phyloP scores from a whole-genome alignment of 2,113 vertebrate genomes.

The Xyrauchen texanus region DNA sequence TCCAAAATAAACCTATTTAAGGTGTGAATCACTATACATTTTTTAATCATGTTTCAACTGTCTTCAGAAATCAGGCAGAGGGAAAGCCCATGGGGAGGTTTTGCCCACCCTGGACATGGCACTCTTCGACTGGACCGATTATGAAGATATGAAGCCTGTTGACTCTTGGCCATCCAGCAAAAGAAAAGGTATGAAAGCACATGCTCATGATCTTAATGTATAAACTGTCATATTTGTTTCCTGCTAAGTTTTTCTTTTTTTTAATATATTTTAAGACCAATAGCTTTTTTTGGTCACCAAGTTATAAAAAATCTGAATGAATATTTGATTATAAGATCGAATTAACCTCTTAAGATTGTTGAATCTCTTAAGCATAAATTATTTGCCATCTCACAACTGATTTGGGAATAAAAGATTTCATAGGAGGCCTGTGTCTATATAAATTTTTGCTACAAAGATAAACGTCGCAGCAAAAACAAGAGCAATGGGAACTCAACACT shows the following conservation, averaged over 20 bases:
- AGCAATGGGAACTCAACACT: conserved; percentile 77
- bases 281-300: no score
- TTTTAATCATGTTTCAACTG: conserved; percentile 11
- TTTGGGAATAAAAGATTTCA: neutral
- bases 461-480: conserved; percentile 79
- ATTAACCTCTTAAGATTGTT: no score
- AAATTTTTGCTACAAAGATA: conserved; percentile 70
- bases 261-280: no score
- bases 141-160: conserved; percentile 92
- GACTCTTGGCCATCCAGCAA: conserved; percentile 85
- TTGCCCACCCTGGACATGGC: conserved; percentile 95
- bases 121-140: conserved; percentile 97
- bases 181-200: conserved; percentile 82
- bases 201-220: neutral
- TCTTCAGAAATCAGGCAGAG: conserved; percentile 63
- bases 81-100: conserved; percentile 84
- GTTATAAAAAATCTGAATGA: no score
- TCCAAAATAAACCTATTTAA: neutral
- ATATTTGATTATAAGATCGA: no score
- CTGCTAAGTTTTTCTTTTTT: no score
- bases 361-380: neutral
- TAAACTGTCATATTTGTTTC: no score
- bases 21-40: neutral
- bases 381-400: neutral
- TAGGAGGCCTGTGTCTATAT: neutral